Evolutionary conservation across 2,797 vertebrate genomes (phyloP).

Genomic region (Acanthurus leucopareius): DNA sequence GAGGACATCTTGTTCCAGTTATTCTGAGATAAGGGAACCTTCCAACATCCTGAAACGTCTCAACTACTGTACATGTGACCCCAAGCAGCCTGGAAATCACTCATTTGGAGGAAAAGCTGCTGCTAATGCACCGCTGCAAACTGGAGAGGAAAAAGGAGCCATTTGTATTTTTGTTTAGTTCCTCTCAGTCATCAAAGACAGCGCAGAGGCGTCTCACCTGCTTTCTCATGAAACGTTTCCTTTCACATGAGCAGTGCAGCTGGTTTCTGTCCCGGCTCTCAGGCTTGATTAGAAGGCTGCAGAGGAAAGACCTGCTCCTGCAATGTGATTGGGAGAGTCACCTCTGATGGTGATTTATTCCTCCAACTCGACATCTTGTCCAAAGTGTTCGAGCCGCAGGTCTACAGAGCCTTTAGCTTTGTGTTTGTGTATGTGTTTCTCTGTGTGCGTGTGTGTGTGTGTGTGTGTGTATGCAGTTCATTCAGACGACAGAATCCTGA

Average conservation of each 20-base stretch:
- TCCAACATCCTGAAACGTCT: constrained; percentile 54
- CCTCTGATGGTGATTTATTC: constrained; percentile 72
- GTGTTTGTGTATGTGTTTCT: background rate
- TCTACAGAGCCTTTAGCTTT: background rate
- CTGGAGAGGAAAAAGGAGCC: background rate
- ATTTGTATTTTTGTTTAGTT: constrained; percentile 38
- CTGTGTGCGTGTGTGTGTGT: too few species aligned
- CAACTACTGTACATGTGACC: constrained; percentile 57
- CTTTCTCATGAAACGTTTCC: constrained; percentile 61
- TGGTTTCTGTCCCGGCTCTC: constrained; percentile 64
- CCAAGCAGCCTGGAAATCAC: background rate
- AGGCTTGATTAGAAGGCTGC: constrained; percentile 71
- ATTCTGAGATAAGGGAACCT: constrained; percentile 47
- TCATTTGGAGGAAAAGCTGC: background rate
- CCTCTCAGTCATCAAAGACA: constrained; percentile 43
- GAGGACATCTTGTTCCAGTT: constrained; percentile 70
- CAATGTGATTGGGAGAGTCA: constrained; percentile 36
- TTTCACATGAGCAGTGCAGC: constrained; percentile 75
- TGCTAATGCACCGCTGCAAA: background rate
- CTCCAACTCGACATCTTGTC: constrained; percentile 37
- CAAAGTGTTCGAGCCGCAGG: constrained; percentile 21
- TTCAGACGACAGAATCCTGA: background rate
- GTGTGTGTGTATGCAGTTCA: background rate
- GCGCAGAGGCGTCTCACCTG: constrained; percentile 80
- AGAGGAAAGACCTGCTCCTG: constrained; percentile 49